Evolutionary conservation across 2,113 vertebrate species (phyloP).

Genomic region (Melierax canorus): DNA sequence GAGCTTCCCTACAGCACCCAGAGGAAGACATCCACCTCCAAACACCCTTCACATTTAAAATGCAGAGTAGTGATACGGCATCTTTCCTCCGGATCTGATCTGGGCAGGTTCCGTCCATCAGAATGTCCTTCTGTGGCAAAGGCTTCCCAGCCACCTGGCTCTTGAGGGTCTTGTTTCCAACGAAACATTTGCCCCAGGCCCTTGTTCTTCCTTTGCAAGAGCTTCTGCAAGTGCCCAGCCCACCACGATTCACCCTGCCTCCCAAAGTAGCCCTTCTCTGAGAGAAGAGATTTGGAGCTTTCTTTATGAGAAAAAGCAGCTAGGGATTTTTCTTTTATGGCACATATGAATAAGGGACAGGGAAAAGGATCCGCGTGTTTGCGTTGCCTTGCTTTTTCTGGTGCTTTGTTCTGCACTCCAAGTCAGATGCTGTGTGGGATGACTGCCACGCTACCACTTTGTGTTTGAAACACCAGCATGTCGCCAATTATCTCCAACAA

Average conservation of each 20-base stretch:
- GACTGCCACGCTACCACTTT: not conserved
- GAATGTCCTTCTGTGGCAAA: not conserved
- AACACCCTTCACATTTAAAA: not conserved
- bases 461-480: not conserved
- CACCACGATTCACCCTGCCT: not conserved
- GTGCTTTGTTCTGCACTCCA: not conserved
- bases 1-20: not conserved
- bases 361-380: not conserved
- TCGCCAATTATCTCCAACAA: not conserved
- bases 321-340: not conserved
- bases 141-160: not conserved
- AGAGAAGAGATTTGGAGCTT: not conserved
- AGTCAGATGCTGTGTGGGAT: not conserved
- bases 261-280: not conserved
- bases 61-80: not conserved
- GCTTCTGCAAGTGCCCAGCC: not conserved
- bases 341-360: not conserved
- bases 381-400: not conserved
- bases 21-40: not conserved
- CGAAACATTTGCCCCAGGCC: not conserved
- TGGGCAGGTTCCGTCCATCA: not conserved
- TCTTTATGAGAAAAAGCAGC: not conserved
- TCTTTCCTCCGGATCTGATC: not conserved
- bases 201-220: not conserved
- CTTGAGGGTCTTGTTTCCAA: not conserved